A percentile compares a stretch with the other conserved stretches of the same genome.
Conservation (phyloP, 2,797 vertebrate species). For the Typhlichthys eigenmanni region DNA sequence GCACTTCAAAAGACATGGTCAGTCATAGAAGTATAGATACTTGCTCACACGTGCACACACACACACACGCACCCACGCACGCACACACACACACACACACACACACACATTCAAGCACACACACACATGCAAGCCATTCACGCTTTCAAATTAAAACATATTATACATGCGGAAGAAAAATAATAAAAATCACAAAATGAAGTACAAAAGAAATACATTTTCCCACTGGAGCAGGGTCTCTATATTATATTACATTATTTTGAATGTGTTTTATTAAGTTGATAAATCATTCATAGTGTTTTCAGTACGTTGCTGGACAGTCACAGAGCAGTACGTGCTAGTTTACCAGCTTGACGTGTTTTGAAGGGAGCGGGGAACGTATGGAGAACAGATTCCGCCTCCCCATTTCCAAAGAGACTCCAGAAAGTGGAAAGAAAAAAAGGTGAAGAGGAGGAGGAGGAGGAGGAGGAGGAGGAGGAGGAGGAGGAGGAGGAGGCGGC, state of each 20-base stretch:
- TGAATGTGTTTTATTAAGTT: constrained; percentile 58
- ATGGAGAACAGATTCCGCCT: constrained; percentile 28
- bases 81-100: constrained; percentile 12
- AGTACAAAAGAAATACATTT: constrained; percentile 37
- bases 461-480: constrained; percentile 44
- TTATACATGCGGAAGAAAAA: constrained; percentile 66
- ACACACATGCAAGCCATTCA: constrained; percentile 20
- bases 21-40: constrained; percentile 31
- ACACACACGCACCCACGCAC: constrained; percentile 15
- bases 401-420: constrained; percentile 28
- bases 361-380: background rate
- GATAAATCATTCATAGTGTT: constrained; percentile 58
- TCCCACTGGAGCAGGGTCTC: constrained; percentile 59
- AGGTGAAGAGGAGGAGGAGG: constrained; percentile 45
- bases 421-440: background rate
- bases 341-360: constrained; percentile 31
- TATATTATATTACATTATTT: constrained; percentile 76
- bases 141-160: constrained; percentile 60
- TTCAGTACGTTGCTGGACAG: constrained; percentile 38
- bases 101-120: background rate
- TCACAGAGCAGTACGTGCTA: constrained; percentile 28
- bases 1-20: constrained; percentile 61
- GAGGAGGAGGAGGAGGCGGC: constrained; percentile 36
- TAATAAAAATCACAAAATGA: constrained; percentile 16
- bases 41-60: background rate